phyloP scores from a whole-genome alignment of 2,113 vertebrate species.

The Uropsilus gracilis region DNA sequence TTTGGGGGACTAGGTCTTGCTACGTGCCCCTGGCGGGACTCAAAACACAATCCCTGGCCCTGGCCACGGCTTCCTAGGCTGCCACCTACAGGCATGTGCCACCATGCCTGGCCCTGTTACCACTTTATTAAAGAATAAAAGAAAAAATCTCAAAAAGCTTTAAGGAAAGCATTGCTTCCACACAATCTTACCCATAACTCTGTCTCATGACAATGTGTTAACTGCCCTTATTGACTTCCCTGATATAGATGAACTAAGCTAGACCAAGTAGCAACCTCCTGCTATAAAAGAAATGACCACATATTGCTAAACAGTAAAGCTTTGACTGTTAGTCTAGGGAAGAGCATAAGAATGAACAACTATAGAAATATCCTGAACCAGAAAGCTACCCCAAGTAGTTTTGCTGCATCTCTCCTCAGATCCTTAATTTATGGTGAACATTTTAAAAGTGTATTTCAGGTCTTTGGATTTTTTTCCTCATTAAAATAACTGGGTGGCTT shows the following conservation, averaged over 20 bases:
- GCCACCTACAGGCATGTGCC: no score
- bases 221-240: not conserved
- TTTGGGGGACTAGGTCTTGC: no score
- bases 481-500: constrained; percentile 35
- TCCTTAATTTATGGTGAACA: constrained; percentile 2
- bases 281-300: not conserved
- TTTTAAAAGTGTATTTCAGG: constrained; percentile 45
- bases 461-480: not conserved
- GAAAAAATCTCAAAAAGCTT: no score
- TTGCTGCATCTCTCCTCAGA: not conserved
- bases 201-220: constrained; percentile 6
- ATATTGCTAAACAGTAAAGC: not conserved
- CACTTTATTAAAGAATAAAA: no score
- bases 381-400: constrained; percentile 12
- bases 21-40: no score
- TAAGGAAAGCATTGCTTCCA: not conserved
- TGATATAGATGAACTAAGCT: not conserved
- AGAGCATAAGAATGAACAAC: not conserved
- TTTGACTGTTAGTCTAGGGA: constrained; percentile 15
- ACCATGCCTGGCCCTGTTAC: no score
- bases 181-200: not conserved
- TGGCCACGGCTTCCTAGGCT: no score
- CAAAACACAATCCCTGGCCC: no score
- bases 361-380: constrained; percentile 6
- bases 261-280: constrained; percentile 1